Evolutionary conservation across 1,140 invertebrate genomes (phyloP), one percentile per base, ranked within the genome.

Genomic region (Ctenoplectra terminalis): DNA sequence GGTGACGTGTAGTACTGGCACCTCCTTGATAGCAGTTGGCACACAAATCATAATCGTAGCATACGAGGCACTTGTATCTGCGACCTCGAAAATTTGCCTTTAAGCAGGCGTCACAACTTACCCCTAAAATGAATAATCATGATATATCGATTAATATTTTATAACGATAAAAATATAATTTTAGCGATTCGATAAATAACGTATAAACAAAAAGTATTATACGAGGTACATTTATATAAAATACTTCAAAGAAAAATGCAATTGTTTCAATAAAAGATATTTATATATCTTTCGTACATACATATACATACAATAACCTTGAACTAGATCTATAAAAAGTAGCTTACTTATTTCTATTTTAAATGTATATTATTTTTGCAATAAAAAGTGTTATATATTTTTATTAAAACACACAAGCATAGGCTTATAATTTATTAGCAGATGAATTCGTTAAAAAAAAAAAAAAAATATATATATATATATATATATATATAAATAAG

Each of bases 101-200:
- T 94, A 99, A 96, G 96, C 99, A 99, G 91, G 98, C 98, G 97
- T 99, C 99, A 97, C 99, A 99, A 96, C 98, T 99, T 90, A 99
- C 98, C 95, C 97, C 97, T 97, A 92, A 87, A 96, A 95, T 81
- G 75, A 67, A 83, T 26, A 73, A 64, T 80, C n/a, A 52, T 43
- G 4, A 46, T 60, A 67, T 15, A 54, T 26, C 13, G 11, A 48
- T 17, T 46, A 40, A 29, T 58, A 63, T n/a, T 74, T 26, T 29
- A 48, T 11, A 81, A 60, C 4, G 11, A 48, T 34, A 40, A 31
- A 52, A 58, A 23, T 63, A 1, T 1, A 34, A 40, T 43, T 60
- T 26, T 29, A 43, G 6, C 8, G 9, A 7, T n/a, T n/a, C n/a
- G n/a, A 43, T 40, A 58, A 37, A 48, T 34, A 29, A 48, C 13